phyloP scores from a whole-genome alignment of 2,113 vertebrate species.

The Hippocampus comes region DNA sequence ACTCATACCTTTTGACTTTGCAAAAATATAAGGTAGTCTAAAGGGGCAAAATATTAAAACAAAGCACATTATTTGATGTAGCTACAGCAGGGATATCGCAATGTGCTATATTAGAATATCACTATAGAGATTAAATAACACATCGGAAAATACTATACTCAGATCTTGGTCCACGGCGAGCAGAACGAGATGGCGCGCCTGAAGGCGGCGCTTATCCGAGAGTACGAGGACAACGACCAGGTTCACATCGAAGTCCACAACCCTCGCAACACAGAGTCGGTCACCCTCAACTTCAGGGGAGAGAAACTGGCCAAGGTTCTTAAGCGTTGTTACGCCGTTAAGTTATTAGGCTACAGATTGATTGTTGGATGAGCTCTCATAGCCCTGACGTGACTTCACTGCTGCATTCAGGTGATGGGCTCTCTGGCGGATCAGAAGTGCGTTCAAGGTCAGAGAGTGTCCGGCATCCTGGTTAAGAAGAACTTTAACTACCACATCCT shows the following conservation, averaged over 20 bases:
- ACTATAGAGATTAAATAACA: too few relatives aligned
- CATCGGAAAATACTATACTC: background rate
- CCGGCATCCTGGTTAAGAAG: conserved; percentile 95
- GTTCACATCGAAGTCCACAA: conserved; percentile 98
- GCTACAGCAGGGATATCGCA: too few relatives aligned
- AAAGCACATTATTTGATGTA: too few relatives aligned
- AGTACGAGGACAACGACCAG: conserved; percentile 96
- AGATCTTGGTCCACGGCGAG: conserved; percentile 93
- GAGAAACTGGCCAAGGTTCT: conserved; percentile 96
- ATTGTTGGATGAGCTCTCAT: background rate
- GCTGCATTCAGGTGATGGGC: conserved; percentile 85
- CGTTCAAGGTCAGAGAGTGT: conserved; percentile 89
- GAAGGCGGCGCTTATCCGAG: conserved; percentile 92
- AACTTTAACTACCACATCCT: conserved; percentile 99
- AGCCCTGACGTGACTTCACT: background rate
- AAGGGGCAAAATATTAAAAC: too few relatives aligned
- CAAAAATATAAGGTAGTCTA: background rate
- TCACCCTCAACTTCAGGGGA: conserved; percentile 96
- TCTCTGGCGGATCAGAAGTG: conserved; percentile 93
- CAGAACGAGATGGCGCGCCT: conserved; percentile 98
- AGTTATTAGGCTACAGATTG: background rate
- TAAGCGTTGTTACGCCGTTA: background rate
- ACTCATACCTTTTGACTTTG: background rate
- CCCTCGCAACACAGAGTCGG: conserved; percentile 95
- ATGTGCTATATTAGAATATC: too few relatives aligned